A percentile compares a stretch with the other conserved stretches of the same genome.
These are phyloP conservation scores for Solenopsis fugax DNA, from an alignment of 1,140 invertebrate species.

Conservation along the genomic window DNA sequence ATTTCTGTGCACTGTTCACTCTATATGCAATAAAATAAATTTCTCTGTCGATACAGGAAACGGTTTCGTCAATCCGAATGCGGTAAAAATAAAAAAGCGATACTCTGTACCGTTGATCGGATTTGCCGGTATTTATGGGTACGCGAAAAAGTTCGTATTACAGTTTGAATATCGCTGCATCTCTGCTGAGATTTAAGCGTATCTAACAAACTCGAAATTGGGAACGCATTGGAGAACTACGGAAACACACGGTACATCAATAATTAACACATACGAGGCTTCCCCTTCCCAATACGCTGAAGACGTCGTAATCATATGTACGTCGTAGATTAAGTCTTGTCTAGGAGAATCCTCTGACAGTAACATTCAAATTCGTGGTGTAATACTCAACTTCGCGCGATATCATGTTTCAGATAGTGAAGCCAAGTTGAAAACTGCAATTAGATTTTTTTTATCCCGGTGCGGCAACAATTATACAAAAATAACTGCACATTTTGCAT, in stretches of 20 bases:
- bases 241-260: slow-evolving; percentile 33
- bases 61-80: not conserved
- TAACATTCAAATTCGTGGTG: not conserved
- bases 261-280: slow-evolving; percentile 32
- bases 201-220: not conserved
- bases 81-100: not conserved
- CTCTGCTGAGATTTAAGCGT: not conserved
- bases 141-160: slow-evolving; percentile 18
- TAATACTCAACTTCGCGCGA: not conserved
- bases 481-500: not conserved
- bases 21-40: not conserved
- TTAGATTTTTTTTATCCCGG: not conserved
- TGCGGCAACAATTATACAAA: not conserved
- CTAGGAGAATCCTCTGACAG: not conserved
- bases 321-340: not conserved
- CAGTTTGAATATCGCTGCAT: not conserved
- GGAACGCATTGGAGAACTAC: slow-evolving; percentile 10
- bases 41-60: not conserved
- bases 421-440: not conserved
- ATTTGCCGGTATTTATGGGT: not conserved
- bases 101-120: slow-evolving; percentile 11
- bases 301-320: not conserved
- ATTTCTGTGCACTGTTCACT: not conserved
- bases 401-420: not conserved
- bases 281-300: slow-evolving; percentile 6